A percentile compares a stretch with the other conserved stretches of the same genome.
phyloP scores from a whole-genome alignment of 2,888 invertebrate genomes.

The Diogma glabrata region DNA sequence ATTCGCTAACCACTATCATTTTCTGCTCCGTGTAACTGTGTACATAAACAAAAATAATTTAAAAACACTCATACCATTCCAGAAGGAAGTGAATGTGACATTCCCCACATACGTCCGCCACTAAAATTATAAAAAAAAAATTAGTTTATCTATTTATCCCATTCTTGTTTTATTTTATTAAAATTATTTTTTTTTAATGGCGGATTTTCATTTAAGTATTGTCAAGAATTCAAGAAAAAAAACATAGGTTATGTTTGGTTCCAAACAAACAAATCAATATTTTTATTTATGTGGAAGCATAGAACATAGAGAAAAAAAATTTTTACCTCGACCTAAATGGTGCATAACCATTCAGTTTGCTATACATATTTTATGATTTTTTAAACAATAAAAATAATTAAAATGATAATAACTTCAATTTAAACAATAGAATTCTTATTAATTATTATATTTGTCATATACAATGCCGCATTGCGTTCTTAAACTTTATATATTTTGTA shows the following conservation, averaged over 20 bases:
- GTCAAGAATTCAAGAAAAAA: constrained; percentile 2
- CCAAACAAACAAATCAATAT: constrained; percentile 9
- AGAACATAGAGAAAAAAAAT: constrained; percentile 6
- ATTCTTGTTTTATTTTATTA: too few relatives aligned
- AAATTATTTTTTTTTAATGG: not conserved
- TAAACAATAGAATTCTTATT: not conserved
- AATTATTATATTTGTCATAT: constrained; percentile 9
- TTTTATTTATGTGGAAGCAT: constrained; percentile 6
- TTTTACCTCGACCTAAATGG: constrained; percentile 22
- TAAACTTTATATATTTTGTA: not conserved
- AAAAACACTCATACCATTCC: constrained; percentile 33
- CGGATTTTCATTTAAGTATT: constrained; percentile 5
- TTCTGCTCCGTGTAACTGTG: constrained; percentile 9
- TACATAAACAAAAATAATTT: constrained; percentile 9
- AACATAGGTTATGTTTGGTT: constrained; percentile 8
- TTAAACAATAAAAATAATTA: constrained; percentile 2
- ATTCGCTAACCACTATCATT: constrained; percentile 9
- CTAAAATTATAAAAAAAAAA: constrained; percentile 26
- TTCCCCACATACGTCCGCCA: constrained; percentile 36
- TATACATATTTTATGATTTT: constrained; percentile 18
- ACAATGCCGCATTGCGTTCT: constrained; percentile 11
- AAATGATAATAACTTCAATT: not conserved
- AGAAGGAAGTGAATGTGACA: constrained; percentile 38
- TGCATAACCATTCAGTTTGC: constrained; percentile 20
- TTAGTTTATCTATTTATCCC: too few relatives aligned